Evolutionary conservation across 2,888 invertebrate genomes (phyloP), one percentile per base, ranked within the genome.

Genomic region (Lymantria dispar): DNA sequence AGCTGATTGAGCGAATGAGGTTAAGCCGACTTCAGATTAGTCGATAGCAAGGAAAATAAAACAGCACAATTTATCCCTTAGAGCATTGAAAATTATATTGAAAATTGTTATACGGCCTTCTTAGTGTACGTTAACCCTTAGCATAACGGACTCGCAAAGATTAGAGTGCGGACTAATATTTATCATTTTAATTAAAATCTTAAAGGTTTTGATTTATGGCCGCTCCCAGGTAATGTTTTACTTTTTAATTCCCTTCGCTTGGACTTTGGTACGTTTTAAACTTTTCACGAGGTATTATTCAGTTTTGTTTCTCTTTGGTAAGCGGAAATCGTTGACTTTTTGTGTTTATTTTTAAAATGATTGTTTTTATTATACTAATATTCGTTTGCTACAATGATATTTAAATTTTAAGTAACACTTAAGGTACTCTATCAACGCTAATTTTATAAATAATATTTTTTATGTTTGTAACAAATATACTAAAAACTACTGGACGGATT

Each of bases 141-240:
- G 15, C 8, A 33, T 50, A 47, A 44, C 50, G 52, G 47, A 52
- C 47, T 50, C 22, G 12, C 31, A 47, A 58, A 58, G 58, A 55
- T 53, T 54, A 57, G 54, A 64, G 56, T 43, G 37, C 50, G 42
- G 55, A 52, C 61, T 58, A 63, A 66, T 71, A 72, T 76, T 72
- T 69, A 72, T 74, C 67, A 65, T 65, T 67, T 70, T 72, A 75
- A 75, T 75, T 74, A 68, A 73, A 75, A 70, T 54, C 68, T 66
- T 67, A 68, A 48, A 76, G 75, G 68, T 57, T 55, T 52, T 64
- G 69, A 75, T 73, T 73, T 62, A 75, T 65, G 50, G 52, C 44
- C 45, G 53, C 54, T 61, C 14, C 48, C 62, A 64, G 64, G 65
- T 65, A 65, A 54, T 65, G 68, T 65, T 68, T 65, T 68, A 68